Evolutionary conservation across 1,140 invertebrate genomes (phyloP), one percentile per base, ranked within the genome.

Genomic region (Proales similis): DNA sequence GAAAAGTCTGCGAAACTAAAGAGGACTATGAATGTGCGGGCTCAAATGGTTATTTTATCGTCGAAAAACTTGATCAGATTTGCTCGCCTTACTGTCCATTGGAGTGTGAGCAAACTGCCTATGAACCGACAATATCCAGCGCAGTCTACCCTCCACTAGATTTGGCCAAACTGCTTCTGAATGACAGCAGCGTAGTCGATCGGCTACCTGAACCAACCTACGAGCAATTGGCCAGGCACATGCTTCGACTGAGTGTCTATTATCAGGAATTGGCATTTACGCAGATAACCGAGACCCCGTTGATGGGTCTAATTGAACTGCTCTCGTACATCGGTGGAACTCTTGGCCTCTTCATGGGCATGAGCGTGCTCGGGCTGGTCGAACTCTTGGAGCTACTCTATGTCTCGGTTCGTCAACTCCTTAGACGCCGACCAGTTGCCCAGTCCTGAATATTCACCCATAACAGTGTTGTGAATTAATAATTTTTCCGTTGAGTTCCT

Each of bases 221-320:
- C 26, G 24, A 19, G 9, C 1, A 39, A 14, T 39, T 38, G 49
- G 29, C 17, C 30, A 27, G 11, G 29, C 32, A 6, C 22, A 20
- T 1, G 32, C n/a, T n/a, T n/a, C n/a, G n/a, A n/a, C n/a, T 24
- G 6, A 39, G 30, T 22, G 9, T 53, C 42, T 53, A 53, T 11
- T 53, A 53, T 36, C 33, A 53, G 14, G 19, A 20, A 39, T 38
- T 53, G 17, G 29, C n/a, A n/a, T 53, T 26, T 53, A 53, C 49
- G 5, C 33, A 53, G 29, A 38, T 53, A 38, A 53, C 49, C n/a
- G 49, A 53, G 29, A 20, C 19, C 5, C 19, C 49, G 2, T 26
- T 22, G 12, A 2, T 36, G 17, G 7, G 14, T 38, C 3, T 19
- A 22, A 17, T 53, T 53, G 22, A 33, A 22, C 26, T 53, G 14